phyloP scores from a whole-genome alignment of 1,140 invertebrate genomes.

The Lepidostoma basale region DNA sequence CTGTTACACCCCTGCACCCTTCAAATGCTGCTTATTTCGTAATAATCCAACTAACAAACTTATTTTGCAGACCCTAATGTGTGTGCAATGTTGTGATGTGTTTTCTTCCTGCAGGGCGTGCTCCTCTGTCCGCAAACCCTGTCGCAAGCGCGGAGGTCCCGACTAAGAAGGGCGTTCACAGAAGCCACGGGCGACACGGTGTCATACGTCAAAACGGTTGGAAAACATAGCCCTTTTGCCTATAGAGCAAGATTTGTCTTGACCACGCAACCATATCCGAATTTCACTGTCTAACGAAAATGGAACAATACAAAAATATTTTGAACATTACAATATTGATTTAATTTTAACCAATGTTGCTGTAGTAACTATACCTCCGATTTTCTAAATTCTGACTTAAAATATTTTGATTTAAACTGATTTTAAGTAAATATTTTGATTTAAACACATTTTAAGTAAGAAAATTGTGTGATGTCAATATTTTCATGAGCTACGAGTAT shows the following conservation, averaged over 20 bases:
- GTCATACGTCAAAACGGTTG: slow-evolving; percentile 87
- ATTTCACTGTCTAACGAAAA: not conserved
- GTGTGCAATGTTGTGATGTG: slow-evolving; percentile 36
- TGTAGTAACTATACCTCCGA: too few relatives aligned
- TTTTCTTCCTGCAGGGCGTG: slow-evolving; percentile 71
- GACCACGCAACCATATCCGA: slow-evolving; percentile 10
- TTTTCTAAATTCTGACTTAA: too few relatives aligned
- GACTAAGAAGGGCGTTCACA: slow-evolving; percentile 83
- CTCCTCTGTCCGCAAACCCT: slow-evolving; percentile 86
- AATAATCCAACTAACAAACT: too few relatives aligned
- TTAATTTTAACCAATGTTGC: not conserved
- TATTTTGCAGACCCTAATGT: too few relatives aligned
- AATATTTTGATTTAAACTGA: too few relatives aligned
- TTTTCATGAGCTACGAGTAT: too few relatives aligned
- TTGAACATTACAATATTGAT: not conserved
- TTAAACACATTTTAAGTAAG: too few relatives aligned
- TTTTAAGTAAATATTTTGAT: too few relatives aligned
- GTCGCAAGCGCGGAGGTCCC: slow-evolving; percentile 80
- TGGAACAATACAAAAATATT: not conserved
- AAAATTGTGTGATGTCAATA: too few relatives aligned
- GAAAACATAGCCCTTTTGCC: slow-evolving; percentile 39
- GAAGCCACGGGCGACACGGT: slow-evolving; percentile 86
- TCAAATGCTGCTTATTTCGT: too few relatives aligned
- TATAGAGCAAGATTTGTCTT: slow-evolving; percentile 21
- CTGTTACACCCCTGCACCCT: too few relatives aligned